Base-by-base conservation (phyloP, 2,797 vertebrate genomes). In the Scleropages formosus region DNA sequence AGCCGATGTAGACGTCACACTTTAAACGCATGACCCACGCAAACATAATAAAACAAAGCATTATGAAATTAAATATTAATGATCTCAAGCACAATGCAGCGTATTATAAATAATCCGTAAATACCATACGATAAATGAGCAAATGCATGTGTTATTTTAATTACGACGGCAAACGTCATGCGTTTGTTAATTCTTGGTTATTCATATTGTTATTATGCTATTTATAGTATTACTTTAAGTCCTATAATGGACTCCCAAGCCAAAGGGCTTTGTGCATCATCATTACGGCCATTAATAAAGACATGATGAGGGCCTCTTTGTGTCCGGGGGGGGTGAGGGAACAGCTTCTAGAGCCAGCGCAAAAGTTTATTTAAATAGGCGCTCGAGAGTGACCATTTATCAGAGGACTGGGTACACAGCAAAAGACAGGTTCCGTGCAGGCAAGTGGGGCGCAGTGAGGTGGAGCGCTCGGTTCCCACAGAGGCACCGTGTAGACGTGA, bases 321-420 rank as follows among this genome's bases (percentile, higher is more conserved):
- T 26, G 18, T 53, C 31, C 12, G n/a, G 15, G 53, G 24, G 27
- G 64, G 79, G 73, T 74, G 39, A 58, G 24, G 15, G 58, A 78
- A 58, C 69, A 46, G 20, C 31, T n/a, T 22, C 73, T 53, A 39
- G 0, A 66, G 70, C 24, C 53, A 66, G 47, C 76, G 46, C 63
- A 63, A 77, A 62, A 74, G 39, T 39, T 47, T 66, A 53, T 75
- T 62, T 71, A 53, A 53, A 58, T 39, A 78, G 61, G 70, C 69
- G 74, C 68, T 46, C 63, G 62, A 76, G 66, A 67, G 24, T 61
- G 26, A 46, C 31, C 20, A 72, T 46, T 72, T 60, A 46, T 72
- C 31, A 72, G 39, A 27, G 60, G 61, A n/a, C 56, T 16, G 11
- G 26, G 70, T 39, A 24, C 31, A 60, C 53, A 26, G 70, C 51